Conservation (phyloP, 1,140 invertebrate species). For the Delia radicum region DNA sequence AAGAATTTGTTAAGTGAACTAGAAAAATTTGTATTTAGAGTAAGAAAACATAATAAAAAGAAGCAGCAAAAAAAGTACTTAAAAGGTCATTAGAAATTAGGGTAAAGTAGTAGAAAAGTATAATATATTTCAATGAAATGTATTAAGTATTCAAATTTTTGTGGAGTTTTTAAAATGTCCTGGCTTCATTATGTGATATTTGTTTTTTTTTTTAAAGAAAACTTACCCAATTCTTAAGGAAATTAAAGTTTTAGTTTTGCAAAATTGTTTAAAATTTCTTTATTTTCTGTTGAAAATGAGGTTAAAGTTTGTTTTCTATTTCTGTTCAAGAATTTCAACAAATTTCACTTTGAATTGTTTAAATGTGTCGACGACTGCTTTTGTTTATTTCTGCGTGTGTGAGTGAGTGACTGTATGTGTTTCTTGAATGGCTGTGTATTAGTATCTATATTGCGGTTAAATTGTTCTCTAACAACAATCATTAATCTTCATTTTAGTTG, state of each 20-base stretch:
- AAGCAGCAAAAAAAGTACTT: constrained; percentile 6
- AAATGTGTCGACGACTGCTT: not conserved
- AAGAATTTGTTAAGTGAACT: constrained; percentile 10
- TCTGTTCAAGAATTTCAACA: not conserved
- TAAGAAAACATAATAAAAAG: not conserved
- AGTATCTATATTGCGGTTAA: constrained; percentile 23
- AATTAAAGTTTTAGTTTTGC: not conserved
- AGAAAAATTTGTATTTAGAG: constrained; percentile 11
- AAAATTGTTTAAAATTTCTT: not conserved
- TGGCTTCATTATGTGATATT: no score
- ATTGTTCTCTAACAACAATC: constrained; percentile 25
- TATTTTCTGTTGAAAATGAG: not conserved
- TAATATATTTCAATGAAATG: not conserved
- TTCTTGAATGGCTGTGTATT: not conserved
- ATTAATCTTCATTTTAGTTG: constrained; percentile 29
- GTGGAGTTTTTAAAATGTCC: not conserved
- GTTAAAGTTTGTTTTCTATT: not conserved
- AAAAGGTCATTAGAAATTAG: constrained; percentile 14
- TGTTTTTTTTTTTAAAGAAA: not conserved
- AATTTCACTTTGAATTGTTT: not conserved
- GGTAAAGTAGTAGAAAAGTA: not conserved
- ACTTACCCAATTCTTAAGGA: not conserved
- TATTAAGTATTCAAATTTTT: not conserved
- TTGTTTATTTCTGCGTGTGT: not conserved
- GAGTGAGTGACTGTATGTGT: not conserved